phyloP scores from a whole-genome alignment of 2,113 vertebrate genomes.

The Cyphomyrus plagiostoma region DNA sequence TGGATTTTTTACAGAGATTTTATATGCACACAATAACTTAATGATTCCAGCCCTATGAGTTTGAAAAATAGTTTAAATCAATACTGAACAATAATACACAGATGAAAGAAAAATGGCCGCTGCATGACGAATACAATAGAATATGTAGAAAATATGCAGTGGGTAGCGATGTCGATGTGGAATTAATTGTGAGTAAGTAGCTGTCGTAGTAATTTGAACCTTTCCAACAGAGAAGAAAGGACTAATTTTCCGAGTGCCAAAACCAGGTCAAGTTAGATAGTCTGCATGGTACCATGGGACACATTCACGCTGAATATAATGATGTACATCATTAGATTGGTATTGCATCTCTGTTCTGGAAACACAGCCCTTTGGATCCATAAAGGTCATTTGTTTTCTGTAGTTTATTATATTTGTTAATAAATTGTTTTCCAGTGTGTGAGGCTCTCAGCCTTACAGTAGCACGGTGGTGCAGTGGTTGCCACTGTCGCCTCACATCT shows the following conservation, averaged over 20 bases:
- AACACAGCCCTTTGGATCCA: background rate
- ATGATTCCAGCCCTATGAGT: background rate
- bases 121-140: background rate
- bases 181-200: background rate
- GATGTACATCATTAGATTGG: background rate
- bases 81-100: background rate
- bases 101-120: background rate
- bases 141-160: background rate
- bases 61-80: background rate
- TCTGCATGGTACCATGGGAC: background rate
- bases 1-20: background rate
- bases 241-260: background rate
- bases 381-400: background rate
- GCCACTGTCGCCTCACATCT: background rate
- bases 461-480: background rate
- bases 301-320: background rate
- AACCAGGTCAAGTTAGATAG: background rate
- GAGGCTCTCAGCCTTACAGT: background rate
- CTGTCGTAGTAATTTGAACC: conserved; percentile 1
- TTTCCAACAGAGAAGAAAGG: background rate
- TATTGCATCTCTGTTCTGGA: background rate
- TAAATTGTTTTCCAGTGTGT: background rate
- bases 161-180: background rate
- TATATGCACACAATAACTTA: background rate
- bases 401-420: background rate